Evolutionary conservation across 53 echinoderm and acorn worm species (phyloP), one percentile per base, ranked within the genome.

Genomic region (Echinarachnius parma): DNA sequence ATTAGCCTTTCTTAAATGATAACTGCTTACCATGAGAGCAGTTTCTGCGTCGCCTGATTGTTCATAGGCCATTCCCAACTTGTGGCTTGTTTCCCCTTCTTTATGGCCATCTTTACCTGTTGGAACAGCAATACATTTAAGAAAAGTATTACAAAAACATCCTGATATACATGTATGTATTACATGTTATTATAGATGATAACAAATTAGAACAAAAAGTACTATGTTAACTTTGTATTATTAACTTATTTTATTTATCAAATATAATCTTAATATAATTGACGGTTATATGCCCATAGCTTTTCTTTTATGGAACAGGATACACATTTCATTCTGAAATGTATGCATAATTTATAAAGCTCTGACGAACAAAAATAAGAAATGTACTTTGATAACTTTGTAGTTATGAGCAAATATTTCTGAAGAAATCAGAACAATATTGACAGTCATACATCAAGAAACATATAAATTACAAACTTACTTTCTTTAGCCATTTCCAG

Each of bases 401-500:
- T n/a, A n/a, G n/a, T n/a, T n/a, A n/a, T n/a, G n/a, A n/a, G n/a
- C n/a, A n/a, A n/a, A n/a, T n/a, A n/a, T n/a, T n/a, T n/a, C n/a
- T n/a, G n/a, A n/a, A n/a, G n/a, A n/a, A n/a, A n/a, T n/a, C n/a
- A n/a, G n/a, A n/a, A n/a, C n/a, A n/a, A n/a, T n/a, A n/a, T n/a
- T n/a, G n/a, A n/a, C n/a, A n/a, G n/a, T n/a, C n/a, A n/a, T n/a
- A n/a, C n/a, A n/a, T n/a, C n/a, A n/a, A n/a, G n/a, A n/a, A n/a
- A n/a, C 42, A 39, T 13, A 39, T 39, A 5, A 39, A 39, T 7
- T 7, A 39, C 42, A 5, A 39, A 39, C 98, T 88, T 75, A 98
- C 98, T 92, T 62, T 92, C 98, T 88, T 98, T 98, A 34, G 98
- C 98, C 89, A 88, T 98, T 66, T 92, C 92, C 80, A 77, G 86